Base-by-base conservation (phyloP, 2,113 vertebrate species). In the Neodon shergylaensis region DNA sequence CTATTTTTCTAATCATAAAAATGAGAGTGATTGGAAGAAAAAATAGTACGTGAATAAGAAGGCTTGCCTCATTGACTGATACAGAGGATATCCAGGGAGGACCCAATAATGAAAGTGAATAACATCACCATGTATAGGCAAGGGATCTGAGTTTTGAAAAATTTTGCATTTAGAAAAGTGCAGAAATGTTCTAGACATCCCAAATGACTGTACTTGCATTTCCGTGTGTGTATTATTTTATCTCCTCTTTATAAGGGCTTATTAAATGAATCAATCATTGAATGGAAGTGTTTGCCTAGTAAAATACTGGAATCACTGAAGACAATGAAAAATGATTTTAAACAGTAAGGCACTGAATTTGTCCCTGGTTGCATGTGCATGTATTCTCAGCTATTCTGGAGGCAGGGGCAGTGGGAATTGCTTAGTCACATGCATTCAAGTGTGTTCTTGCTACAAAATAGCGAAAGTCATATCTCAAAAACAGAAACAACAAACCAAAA, bases 181-280 rank as follows among this genome's bases (percentile, higher is more conserved):
- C 5, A 61, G 83, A 28, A 84, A 77, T 19, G 49, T 42, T 88
- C 66, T 72, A 12, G 63, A 42, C 26, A 92, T 79, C 31, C n/a
- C 54, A 33, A 68, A 79, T 74, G 33, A 95, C 0, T 44, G 5
- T 54, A 39, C 63, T 88, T 90, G 87, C 28, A 72, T 7, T 81
- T 95, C 33, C 17, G 13, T 39, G 63, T 58, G 24, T 68, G 17
- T 22, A 49, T 33, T 78, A 14, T 92, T 95, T 92, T 79, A 54
- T 93, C 13, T 89, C 21, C 26, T 24, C 16, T 94, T 91, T 94
- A 6, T 79, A 92, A 72, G 39, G 17, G n/a, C 52, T 78, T 92
- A 61, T 52, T 90, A 63, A 92, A 90, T 83, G 21, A 72, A 78
- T 88, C 5, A 89, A 47, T 94, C 22, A 58, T 5, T 95, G n/a